Conservation (phyloP, 2,113 vertebrate species). For the Eulemur macaco region DNA sequence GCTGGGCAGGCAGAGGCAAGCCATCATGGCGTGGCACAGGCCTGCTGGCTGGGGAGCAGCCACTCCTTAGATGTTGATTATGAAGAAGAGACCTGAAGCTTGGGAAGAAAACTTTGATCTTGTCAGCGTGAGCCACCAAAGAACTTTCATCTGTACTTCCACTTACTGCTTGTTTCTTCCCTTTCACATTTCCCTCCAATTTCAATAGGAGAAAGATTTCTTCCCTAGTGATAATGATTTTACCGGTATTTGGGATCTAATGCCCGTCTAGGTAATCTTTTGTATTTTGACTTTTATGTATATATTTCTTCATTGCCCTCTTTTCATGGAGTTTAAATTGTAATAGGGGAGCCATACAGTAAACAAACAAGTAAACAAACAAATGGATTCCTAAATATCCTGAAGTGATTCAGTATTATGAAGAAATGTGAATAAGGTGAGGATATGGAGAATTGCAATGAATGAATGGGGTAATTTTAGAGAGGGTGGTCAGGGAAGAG, state of each 20-base stretch:
- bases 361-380: background rate
- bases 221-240: background rate
- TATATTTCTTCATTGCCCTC: background rate
- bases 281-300: background rate
- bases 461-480: background rate
- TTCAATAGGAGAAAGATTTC: background rate
- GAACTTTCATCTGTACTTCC: background rate
- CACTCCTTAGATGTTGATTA: background rate
- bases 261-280: constrained; percentile 8
- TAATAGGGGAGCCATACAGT: background rate
- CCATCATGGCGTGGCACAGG: background rate
- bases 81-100: background rate
- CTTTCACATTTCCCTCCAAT: background rate
- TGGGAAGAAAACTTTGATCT: constrained; percentile 29
- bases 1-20: background rate
- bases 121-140: background rate
- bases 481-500: background rate
- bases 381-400: background rate
- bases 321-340: background rate
- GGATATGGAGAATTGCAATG: background rate
- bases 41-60: background rate
- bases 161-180: background rate
- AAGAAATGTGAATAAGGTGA: background rate
- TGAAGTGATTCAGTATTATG: background rate
- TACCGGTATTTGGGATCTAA: background rate